Evolutionary conservation across 2,888 invertebrate species (phyloP), one percentile per base, ranked within the genome.

Genomic region (Idaea biselata): DNA sequence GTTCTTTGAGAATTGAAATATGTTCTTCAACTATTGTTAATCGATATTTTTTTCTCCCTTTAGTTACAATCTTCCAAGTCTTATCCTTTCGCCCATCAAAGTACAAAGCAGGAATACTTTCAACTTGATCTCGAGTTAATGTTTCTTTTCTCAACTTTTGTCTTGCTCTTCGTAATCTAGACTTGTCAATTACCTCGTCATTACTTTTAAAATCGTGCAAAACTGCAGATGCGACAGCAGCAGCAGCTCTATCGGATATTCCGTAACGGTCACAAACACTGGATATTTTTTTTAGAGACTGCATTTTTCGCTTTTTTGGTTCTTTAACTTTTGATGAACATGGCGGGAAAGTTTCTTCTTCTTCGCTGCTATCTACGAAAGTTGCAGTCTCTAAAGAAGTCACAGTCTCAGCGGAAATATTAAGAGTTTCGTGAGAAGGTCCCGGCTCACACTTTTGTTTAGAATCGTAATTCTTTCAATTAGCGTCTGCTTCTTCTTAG

Each of bases 1-100:
- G 64, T 58, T 64, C 59, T 11, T 60, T n/a, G 17, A 65, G 18
- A 53, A 66, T 18, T 60, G 54, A 54, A 54, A 54, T 54, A 54
- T 54, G 54, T 16, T 54, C 54, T 54, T 54, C 16, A 16, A 3
- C 54, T 54, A 54, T 16, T 54, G 16, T 16, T 54, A 16, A 16
- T 14, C 54, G 54, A 54, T 54, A 54, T 58, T 33, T 63, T 31
- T 56, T 58, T 55, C 60, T 16, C 16, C 60, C 62, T 61, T 16
- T 59, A 44, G 62, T 62, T 16, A 56, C 63, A n/a, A 44, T 55
- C 25, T 64, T 33, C 5, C 73, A 53, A 14, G 73, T 73, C 55
- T 65, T 65, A 57, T 73, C 71, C 62, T 74, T 74, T 32, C 70
- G 63, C 8, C 70, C 71, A 60, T 74, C 71, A 62, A 74, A 73